Evolutionary conservation across 92 coral and sea anemone genomes (phyloP).

Genomic region (Palythoa grandiflora): DNA sequence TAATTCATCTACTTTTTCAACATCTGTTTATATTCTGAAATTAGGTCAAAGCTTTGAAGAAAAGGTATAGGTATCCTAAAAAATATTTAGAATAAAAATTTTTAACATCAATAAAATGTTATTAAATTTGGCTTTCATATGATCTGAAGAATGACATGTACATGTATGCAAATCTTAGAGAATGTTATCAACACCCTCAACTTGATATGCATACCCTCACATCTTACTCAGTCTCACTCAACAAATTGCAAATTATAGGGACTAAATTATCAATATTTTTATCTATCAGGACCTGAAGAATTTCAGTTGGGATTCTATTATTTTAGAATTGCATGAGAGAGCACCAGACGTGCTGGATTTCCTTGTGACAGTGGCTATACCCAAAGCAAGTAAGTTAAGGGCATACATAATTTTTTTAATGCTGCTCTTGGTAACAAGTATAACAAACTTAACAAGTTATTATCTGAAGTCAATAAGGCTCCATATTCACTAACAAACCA

Average conservation of each 20-base stretch:
- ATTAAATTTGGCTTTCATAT: conserved; percentile 26
- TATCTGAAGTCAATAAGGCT: conserved; percentile 19
- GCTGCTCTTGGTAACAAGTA: conserved; percentile 41
- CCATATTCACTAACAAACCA: background rate
- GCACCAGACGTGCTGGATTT: conserved; percentile 75
- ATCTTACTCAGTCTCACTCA: conserved; percentile 22
- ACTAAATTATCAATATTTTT: conserved; percentile 28
- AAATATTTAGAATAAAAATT: background rate
- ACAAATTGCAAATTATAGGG: conserved; percentile 14
- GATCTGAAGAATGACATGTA: conserved; percentile 31
- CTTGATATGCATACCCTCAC: background rate
- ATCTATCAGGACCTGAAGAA: conserved; percentile 50
- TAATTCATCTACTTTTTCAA: conserved; percentile 1
- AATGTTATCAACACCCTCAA: conserved; percentile 32
- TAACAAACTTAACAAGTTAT: conserved; percentile 39
- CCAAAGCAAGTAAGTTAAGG: conserved; percentile 34
- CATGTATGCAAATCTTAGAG: conserved; percentile 17
- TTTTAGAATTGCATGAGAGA: conserved; percentile 62
- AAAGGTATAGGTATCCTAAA: conserved; percentile 14
- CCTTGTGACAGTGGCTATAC: conserved; percentile 66
- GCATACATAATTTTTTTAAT: background rate
- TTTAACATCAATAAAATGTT: conserved; percentile 27
- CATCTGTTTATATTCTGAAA: conserved; percentile 9
- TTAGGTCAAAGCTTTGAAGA: conserved; percentile 33
- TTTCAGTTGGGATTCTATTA: conserved; percentile 54